Evolutionary conservation across 2,888 invertebrate genomes (phyloP), one percentile per base, ranked within the genome.

Genomic region (Oeneis ivallda): DNA sequence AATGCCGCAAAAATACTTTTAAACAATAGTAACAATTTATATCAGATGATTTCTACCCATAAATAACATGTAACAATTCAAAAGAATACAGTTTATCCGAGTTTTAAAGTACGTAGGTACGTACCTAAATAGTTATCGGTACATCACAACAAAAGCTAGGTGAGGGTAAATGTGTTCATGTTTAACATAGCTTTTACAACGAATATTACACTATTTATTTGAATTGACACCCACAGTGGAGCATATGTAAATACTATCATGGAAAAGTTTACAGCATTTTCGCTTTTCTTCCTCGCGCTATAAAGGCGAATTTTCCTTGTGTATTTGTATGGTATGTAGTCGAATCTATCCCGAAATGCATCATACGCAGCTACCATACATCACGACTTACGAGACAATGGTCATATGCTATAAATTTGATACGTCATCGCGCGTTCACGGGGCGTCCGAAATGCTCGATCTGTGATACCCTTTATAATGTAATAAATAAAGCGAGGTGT

Each of bases 381-480:
- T 88, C 87, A 88, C 88, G 75, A 69, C 86, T 83, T 83, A 84
- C 85, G 70, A 78, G 79, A 80, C 79, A 81, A 69, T 72, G 74
- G 74, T 75, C 76, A 75, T 74, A 76, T 75, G 67, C 79, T 77
- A 86, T 88, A 89, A 87, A 88, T 87, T 85, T 83, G 83, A 87
- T 87, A 87, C 82, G 85, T 86, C 89, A 88, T 85, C 85, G 78
- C 59, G 66, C 74, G 67, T 72, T 69, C 73, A 73, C 74, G 72
- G 76, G 74, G 78, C 76, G 79, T 76, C 81, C 79, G 77, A 79
- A 83, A 79, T 70, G 72, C 78, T 74, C 74, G 78, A 78, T 78
- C 71, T 70, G 52, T 71, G 77, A 76, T 89, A 89, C 75, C 82
- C 77, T 81, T 84, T 83, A 82, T 84, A 84, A 79, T 77, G 77